These are phyloP conservation scores for Hofmannophila pseudospretella DNA, from an alignment of 2,888 invertebrate genomes.

Conservation along the genomic window DNA sequence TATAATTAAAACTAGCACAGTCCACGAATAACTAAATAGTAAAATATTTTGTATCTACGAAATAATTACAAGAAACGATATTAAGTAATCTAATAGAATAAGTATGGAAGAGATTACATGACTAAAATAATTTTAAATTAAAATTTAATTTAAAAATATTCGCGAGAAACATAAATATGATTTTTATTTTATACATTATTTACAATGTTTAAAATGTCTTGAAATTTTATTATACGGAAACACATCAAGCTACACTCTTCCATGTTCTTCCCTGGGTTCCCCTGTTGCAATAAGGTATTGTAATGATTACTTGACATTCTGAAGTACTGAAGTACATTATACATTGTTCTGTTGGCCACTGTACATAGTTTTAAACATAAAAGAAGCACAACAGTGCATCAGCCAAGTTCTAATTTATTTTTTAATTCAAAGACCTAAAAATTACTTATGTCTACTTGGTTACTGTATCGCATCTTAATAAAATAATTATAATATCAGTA, in stretches of 20 bases:
- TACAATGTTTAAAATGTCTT: too few relatives aligned
- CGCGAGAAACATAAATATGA: constrained; percentile 2
- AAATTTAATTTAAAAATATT: constrained; percentile 2
- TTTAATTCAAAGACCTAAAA: background rate
- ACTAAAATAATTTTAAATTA: constrained; percentile 5
- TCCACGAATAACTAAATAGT: constrained; percentile 22
- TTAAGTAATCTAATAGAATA: constrained; percentile 5
- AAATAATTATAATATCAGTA: background rate
- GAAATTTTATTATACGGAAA: too few relatives aligned
- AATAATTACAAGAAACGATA: constrained; percentile 15
- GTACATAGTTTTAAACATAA: too few relatives aligned
- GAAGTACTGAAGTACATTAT: too few relatives aligned
- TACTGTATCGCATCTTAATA: constrained; percentile 51
- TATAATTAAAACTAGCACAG: constrained; percentile 26
- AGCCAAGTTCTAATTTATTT: constrained; percentile 3
- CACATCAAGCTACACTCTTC: too few relatives aligned
- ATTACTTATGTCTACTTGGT: constrained; percentile 41
- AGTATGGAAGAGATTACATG: constrained; percentile 7
- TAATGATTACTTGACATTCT: too few relatives aligned
- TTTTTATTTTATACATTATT: constrained; percentile 2
- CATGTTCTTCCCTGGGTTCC: too few relatives aligned
- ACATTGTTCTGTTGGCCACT: too few relatives aligned
- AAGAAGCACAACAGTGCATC: constrained; percentile 2
- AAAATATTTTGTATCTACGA: constrained; percentile 11
- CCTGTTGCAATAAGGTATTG: too few relatives aligned